Conservation (phyloP, 2,113 vertebrate species). For the Oxyruncus cristatus region DNA sequence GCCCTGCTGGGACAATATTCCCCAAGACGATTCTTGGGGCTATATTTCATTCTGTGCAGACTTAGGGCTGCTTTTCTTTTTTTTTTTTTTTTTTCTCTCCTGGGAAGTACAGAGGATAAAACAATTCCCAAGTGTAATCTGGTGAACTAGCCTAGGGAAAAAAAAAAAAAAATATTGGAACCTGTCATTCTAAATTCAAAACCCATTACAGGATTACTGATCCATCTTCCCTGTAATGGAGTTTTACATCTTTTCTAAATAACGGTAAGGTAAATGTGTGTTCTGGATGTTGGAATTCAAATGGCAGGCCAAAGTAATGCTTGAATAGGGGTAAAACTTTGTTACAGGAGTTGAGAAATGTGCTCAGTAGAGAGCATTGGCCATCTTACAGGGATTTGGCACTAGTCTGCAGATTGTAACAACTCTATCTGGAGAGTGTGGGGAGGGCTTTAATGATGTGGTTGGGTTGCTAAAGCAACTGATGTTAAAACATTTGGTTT, state of each 20-base stretch:
- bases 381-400: background rate
- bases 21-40: background rate
- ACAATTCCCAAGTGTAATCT: background rate
- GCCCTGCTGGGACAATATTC: background rate
- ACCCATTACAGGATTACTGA: background rate
- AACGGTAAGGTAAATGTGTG: background rate
- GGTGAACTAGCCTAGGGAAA: background rate
- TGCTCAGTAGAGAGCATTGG: background rate
- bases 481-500: background rate
- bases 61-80: background rate
- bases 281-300: background rate
- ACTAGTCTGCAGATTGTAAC: background rate
- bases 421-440: background rate
- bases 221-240: background rate
- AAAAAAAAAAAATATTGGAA: background rate
- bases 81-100: background rate
- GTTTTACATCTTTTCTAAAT: constrained; percentile 8
- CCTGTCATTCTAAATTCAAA: constrained; percentile 19
- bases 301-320: background rate
- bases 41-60: background rate
- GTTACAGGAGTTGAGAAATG: background rate
- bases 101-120: background rate
- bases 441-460: background rate
- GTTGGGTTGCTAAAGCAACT: background rate
- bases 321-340: background rate